phyloP scores from a whole-genome alignment of 2,888 invertebrate species.

The Hirtodrosophila duncani region DNA sequence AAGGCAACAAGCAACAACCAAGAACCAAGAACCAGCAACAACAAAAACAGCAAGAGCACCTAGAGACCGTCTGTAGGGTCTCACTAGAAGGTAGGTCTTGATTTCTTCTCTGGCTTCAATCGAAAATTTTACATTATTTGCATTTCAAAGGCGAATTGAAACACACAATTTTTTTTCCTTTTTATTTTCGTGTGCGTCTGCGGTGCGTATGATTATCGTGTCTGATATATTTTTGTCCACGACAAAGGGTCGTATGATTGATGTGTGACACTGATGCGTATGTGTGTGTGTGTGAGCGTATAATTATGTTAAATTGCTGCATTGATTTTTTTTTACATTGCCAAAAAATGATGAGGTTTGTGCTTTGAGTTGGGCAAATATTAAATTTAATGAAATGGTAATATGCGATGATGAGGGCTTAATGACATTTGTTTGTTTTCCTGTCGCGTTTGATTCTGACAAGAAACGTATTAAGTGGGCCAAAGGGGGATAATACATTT shows the following conservation, averaged over 20 bases:
- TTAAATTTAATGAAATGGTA: no score
- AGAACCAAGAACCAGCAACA: slow-evolving; percentile 7
- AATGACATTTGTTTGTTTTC: no score
- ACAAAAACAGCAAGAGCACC: slow-evolving; percentile 2
- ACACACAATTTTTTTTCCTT: neutral
- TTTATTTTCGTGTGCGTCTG: neutral
- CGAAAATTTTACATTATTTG: slow-evolving; percentile 48
- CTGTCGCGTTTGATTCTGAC: no score
- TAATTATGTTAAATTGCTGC: slow-evolving; percentile 48
- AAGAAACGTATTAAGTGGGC: no score
- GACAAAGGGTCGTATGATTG: slow-evolving; percentile 58
- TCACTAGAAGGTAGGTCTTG: slow-evolving; percentile 16
- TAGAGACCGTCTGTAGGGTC: neutral
- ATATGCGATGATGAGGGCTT: no score
- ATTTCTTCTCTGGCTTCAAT: neutral
- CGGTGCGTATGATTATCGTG: slow-evolving; percentile 44
- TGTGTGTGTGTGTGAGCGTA: slow-evolving; percentile 11
- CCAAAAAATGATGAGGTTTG: neutral
- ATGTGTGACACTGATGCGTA: slow-evolving; percentile 30
- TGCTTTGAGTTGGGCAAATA: neutral
- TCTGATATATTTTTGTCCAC: slow-evolving; percentile 33
- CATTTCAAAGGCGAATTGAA: slow-evolving; percentile 57
- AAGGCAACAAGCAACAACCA: slow-evolving; percentile 26
- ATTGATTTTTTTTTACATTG: slow-evolving; percentile 31
- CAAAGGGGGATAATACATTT: no score